A percentile compares a stretch with the other conserved stretches of the same genome.
Conservation (phyloP, 2,113 vertebrate species). For the Apodemus speciosus region DNA sequence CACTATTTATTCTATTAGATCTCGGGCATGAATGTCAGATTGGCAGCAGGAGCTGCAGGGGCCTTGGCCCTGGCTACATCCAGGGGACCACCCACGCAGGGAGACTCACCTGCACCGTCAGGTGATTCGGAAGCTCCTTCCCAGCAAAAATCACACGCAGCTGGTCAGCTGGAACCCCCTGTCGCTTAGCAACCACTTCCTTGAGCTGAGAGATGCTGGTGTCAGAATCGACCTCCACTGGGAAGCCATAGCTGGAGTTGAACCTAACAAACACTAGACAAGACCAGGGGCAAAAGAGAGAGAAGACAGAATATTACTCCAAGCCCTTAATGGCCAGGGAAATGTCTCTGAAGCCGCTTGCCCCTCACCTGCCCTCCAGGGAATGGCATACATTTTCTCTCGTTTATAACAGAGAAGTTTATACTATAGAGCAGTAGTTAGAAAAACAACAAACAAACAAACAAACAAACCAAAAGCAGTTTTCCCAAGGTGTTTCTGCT, state of each 20-base stretch:
- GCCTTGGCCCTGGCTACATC: conserved; percentile 70
- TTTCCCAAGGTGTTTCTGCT: background rate
- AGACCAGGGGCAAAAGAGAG: conserved; percentile 43
- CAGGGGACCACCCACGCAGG: conserved; percentile 65
- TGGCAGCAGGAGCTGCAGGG: conserved; percentile 77
- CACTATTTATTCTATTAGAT: conserved; percentile 89
- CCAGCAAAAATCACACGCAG: conserved; percentile 91
- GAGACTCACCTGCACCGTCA: conserved; percentile 89
- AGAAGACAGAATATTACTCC: conserved; percentile 27
- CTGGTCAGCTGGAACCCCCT: conserved; percentile 88
- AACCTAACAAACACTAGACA: conserved; percentile 90
- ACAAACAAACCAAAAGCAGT: background rate
- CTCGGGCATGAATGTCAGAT: conserved; percentile 85
- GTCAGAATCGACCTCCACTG: conserved; percentile 85
- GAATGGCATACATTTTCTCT: background rate
- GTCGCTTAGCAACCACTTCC: conserved; percentile 89
- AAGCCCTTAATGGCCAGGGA: rapidly evolving
- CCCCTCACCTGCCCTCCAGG: background rate
- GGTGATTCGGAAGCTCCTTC: conserved; percentile 88
- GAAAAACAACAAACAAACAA: conserved; percentile 31
- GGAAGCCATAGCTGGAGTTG: conserved; percentile 90
- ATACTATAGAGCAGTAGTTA: background rate
- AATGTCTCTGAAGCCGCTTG: background rate
- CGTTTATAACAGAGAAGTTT: conserved; percentile 41
- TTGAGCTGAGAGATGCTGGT: conserved; percentile 89